Evolutionary conservation across 1,140 invertebrate genomes (phyloP).

Genomic region (Adelges cooleyi): DNA sequence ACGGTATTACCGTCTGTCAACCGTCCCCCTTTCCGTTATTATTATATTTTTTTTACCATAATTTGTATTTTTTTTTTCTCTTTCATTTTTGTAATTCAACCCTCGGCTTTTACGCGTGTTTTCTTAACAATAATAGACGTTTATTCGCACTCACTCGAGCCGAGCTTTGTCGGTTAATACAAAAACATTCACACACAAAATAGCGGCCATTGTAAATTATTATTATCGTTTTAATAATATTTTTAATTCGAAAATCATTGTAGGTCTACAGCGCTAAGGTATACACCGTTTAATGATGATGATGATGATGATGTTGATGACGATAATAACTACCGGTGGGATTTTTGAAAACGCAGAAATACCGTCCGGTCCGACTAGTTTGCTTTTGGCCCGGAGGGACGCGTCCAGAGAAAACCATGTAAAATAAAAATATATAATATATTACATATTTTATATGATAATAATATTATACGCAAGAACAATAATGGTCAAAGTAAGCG

Average conservation of each 20-base stretch:
- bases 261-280: too few species aligned
- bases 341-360: not conserved
- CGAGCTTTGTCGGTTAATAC: not conserved
- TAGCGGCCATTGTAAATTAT: too few species aligned
- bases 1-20: not conserved
- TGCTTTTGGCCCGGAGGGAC: not conserved
- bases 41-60: not conserved
- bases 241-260: too few species aligned
- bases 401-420: not conserved
- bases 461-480: too few species aligned
- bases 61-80: not conserved
- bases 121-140: not conserved
- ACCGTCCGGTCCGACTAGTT: constrained; percentile 2
- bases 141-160: not conserved
- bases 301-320: too few species aligned
- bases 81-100: too few species aligned
- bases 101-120: too few species aligned
- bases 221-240: too few species aligned
- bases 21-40: not conserved
- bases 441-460: not conserved
- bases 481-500: not conserved
- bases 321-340: constrained; percentile 12
- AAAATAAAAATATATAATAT: not conserved
- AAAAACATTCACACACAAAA: too few species aligned
- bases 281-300: too few species aligned